These are phyloP conservation scores for Luffia ferchaultella DNA, from an alignment of 2,888 invertebrate genomes.

Conservation along the genomic window DNA sequence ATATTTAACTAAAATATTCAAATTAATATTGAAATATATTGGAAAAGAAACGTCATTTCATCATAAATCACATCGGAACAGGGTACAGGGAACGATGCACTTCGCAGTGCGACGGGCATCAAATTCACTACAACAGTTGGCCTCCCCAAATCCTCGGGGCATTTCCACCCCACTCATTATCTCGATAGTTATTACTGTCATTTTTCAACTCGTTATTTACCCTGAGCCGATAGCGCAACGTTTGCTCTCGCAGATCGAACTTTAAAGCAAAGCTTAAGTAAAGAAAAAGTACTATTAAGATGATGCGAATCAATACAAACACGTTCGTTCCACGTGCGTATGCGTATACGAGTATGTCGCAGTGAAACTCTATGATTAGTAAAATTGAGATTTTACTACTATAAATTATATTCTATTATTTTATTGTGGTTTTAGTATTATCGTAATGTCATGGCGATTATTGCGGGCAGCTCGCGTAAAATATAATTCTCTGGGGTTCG, in stretches of 20 bases:
- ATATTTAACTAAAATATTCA: neutral
- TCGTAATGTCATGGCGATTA: too few species aligned
- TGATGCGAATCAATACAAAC: too few species aligned
- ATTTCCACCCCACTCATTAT: constrained; percentile 61
- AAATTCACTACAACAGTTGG: constrained; percentile 45
- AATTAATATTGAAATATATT: neutral
- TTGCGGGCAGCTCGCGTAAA: too few species aligned
- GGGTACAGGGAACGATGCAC: neutral
- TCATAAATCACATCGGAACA: neutral
- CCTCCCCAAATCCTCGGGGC: constrained; percentile 51
- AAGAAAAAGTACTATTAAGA: too few species aligned
- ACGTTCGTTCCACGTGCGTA: too few species aligned
- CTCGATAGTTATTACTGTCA: constrained; percentile 64
- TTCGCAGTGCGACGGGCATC: neutral
- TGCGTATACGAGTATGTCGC: too few species aligned
- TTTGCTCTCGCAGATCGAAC: constrained; percentile 45
- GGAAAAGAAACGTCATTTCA: neutral
- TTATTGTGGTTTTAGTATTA: too few species aligned
- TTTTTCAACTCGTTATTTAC: constrained; percentile 68
- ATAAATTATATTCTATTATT: too few species aligned
- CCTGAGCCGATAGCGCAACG: constrained; percentile 61
- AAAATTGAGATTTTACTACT: too few species aligned
- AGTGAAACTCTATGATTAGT: too few species aligned
- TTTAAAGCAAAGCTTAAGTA: too few species aligned
- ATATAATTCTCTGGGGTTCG: too few species aligned